These are phyloP conservation scores for Norana najaformis DNA, from an alignment of 2,888 invertebrate genomes.

Conservation along the genomic window DNA sequence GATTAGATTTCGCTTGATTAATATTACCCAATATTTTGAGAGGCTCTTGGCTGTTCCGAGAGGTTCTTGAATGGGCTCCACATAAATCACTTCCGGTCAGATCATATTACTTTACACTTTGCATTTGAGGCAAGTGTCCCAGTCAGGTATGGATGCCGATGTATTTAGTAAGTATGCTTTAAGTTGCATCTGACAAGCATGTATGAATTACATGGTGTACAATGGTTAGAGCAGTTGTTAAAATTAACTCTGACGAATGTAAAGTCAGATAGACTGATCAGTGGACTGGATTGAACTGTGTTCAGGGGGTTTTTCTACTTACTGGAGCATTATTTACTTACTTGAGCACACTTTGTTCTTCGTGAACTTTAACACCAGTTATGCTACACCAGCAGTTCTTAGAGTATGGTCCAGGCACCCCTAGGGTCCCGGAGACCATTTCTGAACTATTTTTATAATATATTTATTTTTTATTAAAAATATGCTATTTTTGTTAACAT, in stretches of 20 bases:
- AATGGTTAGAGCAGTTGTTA: background rate
- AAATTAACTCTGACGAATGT: background rate
- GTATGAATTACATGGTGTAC: background rate
- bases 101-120: background rate
- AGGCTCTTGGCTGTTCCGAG: background rate
- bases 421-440: no score
- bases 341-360: background rate
- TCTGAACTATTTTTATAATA: no score
- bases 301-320: background rate
- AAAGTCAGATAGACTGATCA: background rate
- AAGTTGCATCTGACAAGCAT: background rate
- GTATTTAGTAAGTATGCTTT: background rate
- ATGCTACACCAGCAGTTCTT: no score
- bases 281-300: background rate
- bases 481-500: no score
- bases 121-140: background rate
- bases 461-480: no score
- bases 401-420: no score
- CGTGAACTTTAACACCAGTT: no score
- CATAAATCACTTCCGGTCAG: background rate
- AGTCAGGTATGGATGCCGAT: background rate
- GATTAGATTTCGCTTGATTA: background rate
- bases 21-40: background rate
- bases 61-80: background rate
- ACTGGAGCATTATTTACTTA: background rate